These are phyloP conservation scores for Myodes glareolus DNA, from an alignment of 2,113 vertebrate genomes.

Conservation along the genomic window DNA sequence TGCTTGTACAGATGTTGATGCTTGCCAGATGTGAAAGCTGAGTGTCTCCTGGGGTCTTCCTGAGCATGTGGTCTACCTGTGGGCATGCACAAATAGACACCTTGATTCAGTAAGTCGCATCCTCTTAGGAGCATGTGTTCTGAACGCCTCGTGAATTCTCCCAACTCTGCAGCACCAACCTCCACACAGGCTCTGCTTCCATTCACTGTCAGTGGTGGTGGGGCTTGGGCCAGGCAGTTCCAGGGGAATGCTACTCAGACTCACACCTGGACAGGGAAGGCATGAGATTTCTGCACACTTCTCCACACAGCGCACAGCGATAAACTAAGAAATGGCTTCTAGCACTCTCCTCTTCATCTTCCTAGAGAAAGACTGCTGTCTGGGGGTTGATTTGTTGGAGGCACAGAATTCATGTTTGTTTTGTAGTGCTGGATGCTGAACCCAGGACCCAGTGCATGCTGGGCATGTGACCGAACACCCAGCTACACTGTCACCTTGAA, in stretches of 20 bases:
- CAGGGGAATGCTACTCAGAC: neutral
- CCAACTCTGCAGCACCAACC: neutral
- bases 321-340: neutral
- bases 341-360: neutral
- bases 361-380: neutral
- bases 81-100: neutral
- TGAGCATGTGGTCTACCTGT: neutral
- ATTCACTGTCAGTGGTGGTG: rapidly evolving
- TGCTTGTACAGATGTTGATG: neutral
- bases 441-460: neutral
- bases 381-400: neutral
- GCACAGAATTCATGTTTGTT: neutral
- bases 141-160: neutral
- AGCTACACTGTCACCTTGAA: neutral
- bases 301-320: neutral
- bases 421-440: neutral
- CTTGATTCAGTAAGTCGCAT: neutral
- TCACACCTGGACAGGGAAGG: neutral
- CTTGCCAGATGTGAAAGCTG: neutral
- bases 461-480: neutral
- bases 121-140: neutral
- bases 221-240: neutral
- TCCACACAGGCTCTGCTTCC: neutral
- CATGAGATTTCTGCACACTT: neutral
- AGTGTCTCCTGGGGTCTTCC: neutral